Evolutionary conservation across 2,113 vertebrate species (phyloP).

Genomic region (Carassius gibelio): DNA sequence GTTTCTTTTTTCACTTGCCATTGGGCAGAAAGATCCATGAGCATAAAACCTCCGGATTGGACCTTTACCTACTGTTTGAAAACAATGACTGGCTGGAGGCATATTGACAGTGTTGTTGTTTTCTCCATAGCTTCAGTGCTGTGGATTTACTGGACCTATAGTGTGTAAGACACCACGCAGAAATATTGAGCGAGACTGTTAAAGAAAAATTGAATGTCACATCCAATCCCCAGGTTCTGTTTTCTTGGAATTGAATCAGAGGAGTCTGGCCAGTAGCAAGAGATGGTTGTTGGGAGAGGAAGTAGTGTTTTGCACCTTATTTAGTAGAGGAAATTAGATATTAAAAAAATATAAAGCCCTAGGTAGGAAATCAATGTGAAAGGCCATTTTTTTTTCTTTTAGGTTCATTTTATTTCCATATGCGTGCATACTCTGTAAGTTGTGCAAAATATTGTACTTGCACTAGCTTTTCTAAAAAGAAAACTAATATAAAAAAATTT

Average conservation of each 20-base stretch:
- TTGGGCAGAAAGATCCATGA: slow-evolving; percentile 54
- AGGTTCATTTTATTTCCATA: slow-evolving; percentile 77
- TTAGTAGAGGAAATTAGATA: slow-evolving; percentile 73
- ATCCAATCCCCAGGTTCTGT: slow-evolving; percentile 40
- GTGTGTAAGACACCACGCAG: slow-evolving; percentile 1
- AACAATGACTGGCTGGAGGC: not conserved
- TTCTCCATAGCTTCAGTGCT: slow-evolving; percentile 34
- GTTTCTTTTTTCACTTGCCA: slow-evolving; percentile 64
- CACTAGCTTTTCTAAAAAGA: slow-evolving; percentile 90
- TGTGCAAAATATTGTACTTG: slow-evolving; percentile 97
- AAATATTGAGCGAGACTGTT: slow-evolving; percentile 43
- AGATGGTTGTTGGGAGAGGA: slow-evolving; percentile 73
- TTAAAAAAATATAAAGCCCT: slow-evolving; percentile 74
- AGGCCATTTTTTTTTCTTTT: slow-evolving; percentile 68
- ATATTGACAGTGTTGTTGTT: slow-evolving; percentile 24
- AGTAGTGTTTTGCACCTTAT: slow-evolving; percentile 90
- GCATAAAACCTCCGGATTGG: slow-evolving; percentile 37
- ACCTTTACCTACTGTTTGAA: slow-evolving; percentile 5
- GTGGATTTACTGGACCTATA: slow-evolving; percentile 49
- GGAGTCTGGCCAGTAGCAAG: slow-evolving; percentile 80
- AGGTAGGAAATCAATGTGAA: slow-evolving; percentile 89
- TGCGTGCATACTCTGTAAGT: slow-evolving; percentile 95
- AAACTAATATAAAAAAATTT: slow-evolving; percentile 81
- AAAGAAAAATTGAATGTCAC: slow-evolving; percentile 48
- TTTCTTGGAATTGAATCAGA: slow-evolving; percentile 68